Evolutionary conservation across 2,888 invertebrate genomes (phyloP), one percentile per base, ranked within the genome.

Genomic region (Agrotis clavis): DNA sequence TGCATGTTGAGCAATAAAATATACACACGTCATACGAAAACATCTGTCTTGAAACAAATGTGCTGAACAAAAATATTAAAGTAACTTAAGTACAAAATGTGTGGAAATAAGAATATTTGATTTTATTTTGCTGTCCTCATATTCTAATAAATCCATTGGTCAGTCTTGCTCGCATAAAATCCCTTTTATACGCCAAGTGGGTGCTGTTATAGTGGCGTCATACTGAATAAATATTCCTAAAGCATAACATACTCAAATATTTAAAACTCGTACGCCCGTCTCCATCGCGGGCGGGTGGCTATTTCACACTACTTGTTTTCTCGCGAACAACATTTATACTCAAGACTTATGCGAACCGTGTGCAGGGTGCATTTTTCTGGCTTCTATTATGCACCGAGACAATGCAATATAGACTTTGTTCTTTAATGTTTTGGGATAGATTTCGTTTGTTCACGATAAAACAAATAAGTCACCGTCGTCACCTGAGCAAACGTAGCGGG

Each of bases 381-480:
- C 91, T 92, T 93, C 91, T 83, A 86, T 90, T 90, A 86, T 89
- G 83, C 77, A 78, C 69, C 54, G 18, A 21, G 18, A 69, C 74
- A 82, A 80, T 85, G 67, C 59, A 89, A 89, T 87, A 70, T 90
- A 67, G 57, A 85, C 90, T 86, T 87, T 91, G 79, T 74, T 65
- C 0, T 61, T 57, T 56, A 59, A 62, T 47, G 0, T 25, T 82
- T 90, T 91, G 83, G 84, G 89, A 81, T 77, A 84, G 86, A 72
- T 65, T 87, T 93, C 67, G 85, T 81, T 84, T 85, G 86, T 79
- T 47, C 51, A 14, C n/a, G 41, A 77, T 69, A 86, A 89, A 89
- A 88, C 87, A 91, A 93, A 94, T 92, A 94, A 92, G 92, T 93
- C 92, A 90, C 85, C 89, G 91, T 91, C 91, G 93, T 93, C 94